Evolutionary conservation across 2,113 vertebrate genomes (phyloP).

Genomic region (Xenopus tropicalis): UCB_Xtro_10.0 CM004451.2:1935001-1935500

Average conservation of each 20-base stretch:
- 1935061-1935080: too few species aligned
- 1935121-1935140: too few species aligned
- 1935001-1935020: too few species aligned
- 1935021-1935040: too few species aligned
- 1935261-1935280: not conserved
- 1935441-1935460: not conserved
- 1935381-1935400: conserved; percentile 9
- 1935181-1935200: too few species aligned
- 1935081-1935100: too few species aligned
- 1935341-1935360: not conserved
- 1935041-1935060: too few species aligned
- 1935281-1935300: fast-evolving
- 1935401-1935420: not conserved
- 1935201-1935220: not conserved
- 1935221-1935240: not conserved
- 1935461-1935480: not conserved
- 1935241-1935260: not conserved
- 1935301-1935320: not conserved
- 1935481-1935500: not conserved
- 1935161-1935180: too few species aligned
- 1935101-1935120: too few species aligned
- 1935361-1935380: not conserved
- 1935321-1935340: not conserved
- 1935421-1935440: not conserved
- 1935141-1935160: too few species aligned